Conservation (phyloP, 2,888 invertebrate genomes). For the Anoplius nigerrimus region DNA sequence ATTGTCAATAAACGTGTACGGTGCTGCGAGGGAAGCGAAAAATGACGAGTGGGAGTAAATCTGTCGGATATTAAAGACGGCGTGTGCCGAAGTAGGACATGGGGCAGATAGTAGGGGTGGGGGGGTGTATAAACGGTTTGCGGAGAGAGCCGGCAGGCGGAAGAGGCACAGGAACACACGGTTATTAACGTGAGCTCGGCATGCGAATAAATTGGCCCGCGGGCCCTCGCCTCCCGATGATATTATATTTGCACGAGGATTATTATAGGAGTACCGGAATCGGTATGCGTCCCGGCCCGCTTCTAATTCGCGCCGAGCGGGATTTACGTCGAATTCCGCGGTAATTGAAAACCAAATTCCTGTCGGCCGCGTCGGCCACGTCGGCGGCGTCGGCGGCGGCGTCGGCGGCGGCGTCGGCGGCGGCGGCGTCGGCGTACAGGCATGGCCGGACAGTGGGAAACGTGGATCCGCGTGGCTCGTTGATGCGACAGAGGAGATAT, state of each 20-base stretch:
- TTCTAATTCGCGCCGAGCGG: conserved; percentile 6
- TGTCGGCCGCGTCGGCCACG: neutral
- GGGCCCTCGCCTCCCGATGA: neutral
- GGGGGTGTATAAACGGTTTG: neutral
- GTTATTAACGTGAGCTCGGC: conserved; percentile 5
- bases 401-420: neutral
- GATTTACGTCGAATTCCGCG: neutral
- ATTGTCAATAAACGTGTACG: no score
- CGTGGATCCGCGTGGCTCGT: no score
- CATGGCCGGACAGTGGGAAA: no score
- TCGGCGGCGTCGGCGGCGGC: neutral
- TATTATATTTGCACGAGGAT: conserved; percentile 10
- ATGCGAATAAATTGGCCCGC: conserved; percentile 7
- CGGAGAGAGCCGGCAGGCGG: neutral
- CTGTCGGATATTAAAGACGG: no score
- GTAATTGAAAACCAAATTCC: conserved; percentile 7
- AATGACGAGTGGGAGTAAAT: no score
- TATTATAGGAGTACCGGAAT: conserved; percentile 10
- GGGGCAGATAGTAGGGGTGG: no score
- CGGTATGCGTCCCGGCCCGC: neutral
- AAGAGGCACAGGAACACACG: neutral
- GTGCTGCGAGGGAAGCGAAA: no score
- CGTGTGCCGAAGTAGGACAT: no score
- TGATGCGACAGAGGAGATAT: no score
- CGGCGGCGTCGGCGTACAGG: neutral